Evolutionary conservation across 2,888 invertebrate species (phyloP), one percentile per base, ranked within the genome.

Genomic region (Drosophila testacea): DNA sequence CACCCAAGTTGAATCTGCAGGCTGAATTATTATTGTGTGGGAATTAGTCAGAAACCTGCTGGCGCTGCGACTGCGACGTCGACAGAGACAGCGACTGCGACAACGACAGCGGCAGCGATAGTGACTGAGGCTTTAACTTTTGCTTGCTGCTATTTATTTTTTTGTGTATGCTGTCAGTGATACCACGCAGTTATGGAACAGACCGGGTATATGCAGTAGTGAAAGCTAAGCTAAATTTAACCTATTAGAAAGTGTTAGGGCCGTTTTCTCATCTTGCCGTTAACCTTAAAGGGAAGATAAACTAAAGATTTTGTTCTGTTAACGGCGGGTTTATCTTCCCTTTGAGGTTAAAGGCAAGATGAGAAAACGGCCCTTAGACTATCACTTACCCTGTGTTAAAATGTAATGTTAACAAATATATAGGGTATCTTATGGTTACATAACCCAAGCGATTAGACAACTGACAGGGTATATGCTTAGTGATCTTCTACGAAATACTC

Each of bases 11-110:
- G 52, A 68, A 68, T 68, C 69, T 74, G 57, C 42, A 54, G 59
- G 44, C 56, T 42, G 60, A 70, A 70, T 55, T 71, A 22, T 22
- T 22, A 22, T 22, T 22, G 66, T 70, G 65, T 71, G 66, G 56
- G 77, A 78, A 83, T 90, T 89, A 89, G 86, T 89, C 89, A 89
- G 83, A 86, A 90, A 90, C 89, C 89, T 81, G 88, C 79, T 81
- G 77, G 66, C 65, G 57, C 48, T 11, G 36, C 36, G 10, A 16
- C 48, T 30, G 46, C 64, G 27, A 46, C 22, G 50, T 0, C 3
- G 22, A 3, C 22, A 22, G 22, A 22, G 10, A 16, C 48, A 13
- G 46, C 64, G 27, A 32, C 32, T 30, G 30, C 30, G 30, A 6
- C 50, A n/a, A 7, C 51, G 28, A 32, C 47, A 4, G 30, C 16